Evolutionary conservation across 1,140 invertebrate genomes (phyloP).

Genomic region (Drosophila nigrodunni): DNA sequence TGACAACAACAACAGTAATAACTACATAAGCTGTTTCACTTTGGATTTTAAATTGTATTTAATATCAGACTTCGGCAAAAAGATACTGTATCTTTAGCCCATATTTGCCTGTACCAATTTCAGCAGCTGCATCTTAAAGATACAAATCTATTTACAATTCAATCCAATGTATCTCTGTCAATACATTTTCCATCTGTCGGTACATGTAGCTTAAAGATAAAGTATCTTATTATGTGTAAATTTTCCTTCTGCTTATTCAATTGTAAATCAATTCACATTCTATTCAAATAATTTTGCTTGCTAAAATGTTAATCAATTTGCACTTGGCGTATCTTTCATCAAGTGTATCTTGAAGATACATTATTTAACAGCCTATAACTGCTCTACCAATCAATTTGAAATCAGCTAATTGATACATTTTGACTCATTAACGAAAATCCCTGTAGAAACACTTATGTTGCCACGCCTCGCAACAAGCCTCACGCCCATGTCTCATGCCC

Average conservation of each 20-base stretch:
- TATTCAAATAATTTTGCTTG: background rate
- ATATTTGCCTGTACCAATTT: background rate
- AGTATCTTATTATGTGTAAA: too few relatives aligned
- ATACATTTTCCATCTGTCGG: too few relatives aligned
- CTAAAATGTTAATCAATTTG: slow-evolving; percentile 1
- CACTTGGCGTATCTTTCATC: background rate
- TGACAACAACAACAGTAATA: slow-evolving; percentile 16
- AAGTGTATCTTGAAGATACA: slow-evolving; percentile 17
- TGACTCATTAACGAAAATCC: slow-evolving; percentile 33
- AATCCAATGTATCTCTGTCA: too few relatives aligned
- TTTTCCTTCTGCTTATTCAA: too few relatives aligned
- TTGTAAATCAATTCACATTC: background rate
- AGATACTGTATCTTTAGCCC: slow-evolving; percentile 1
- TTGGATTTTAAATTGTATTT: slow-evolving; percentile 13
- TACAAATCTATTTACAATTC: too few relatives aligned
- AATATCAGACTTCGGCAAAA: background rate
- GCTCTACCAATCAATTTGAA: slow-evolving; percentile 39
- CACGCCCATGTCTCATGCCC: background rate
- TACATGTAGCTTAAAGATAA: too few relatives aligned
- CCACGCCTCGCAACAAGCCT: slow-evolving; percentile 32
- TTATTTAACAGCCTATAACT: slow-evolving; percentile 5
- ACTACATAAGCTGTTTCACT: slow-evolving; percentile 25
- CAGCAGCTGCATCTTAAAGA: too few relatives aligned
- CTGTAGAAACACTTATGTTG: slow-evolving; percentile 39
- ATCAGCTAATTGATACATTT: slow-evolving; percentile 74